phyloP scores from a whole-genome alignment of 92 coral and sea anemone species.

The Paramuricea clavata region DNA sequence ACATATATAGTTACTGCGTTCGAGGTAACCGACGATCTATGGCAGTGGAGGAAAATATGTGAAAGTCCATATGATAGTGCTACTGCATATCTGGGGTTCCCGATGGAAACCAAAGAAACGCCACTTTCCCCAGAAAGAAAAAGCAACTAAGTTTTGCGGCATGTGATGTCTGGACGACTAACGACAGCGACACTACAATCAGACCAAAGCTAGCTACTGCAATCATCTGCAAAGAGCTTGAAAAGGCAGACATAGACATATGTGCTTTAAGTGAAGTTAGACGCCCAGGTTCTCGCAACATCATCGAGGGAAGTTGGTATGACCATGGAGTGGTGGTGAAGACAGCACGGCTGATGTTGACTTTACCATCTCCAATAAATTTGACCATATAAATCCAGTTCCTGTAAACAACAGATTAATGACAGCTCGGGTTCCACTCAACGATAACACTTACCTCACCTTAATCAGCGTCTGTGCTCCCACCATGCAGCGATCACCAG shows the following conservation, averaged over 20 bases:
- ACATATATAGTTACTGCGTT: not conserved
- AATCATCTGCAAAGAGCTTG: constrained; percentile 39
- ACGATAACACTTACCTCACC: constrained; percentile 1
- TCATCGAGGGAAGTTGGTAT: constrained; percentile 38
- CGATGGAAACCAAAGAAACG: too few relatives aligned
- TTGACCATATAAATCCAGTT: too few relatives aligned
- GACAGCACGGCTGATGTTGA: not conserved
- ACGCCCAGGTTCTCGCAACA: constrained; percentile 22
- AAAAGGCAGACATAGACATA: constrained; percentile 13
- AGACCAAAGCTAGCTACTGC: constrained; percentile 45
- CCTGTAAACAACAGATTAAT: not conserved
- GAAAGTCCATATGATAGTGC: constrained; percentile 5
- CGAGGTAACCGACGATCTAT: not conserved
- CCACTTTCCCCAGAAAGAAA: too few relatives aligned
- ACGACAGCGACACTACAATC: constrained; percentile 34
- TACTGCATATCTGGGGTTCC: too few relatives aligned
- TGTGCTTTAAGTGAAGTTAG: constrained; percentile 46
- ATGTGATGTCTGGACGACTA: constrained; percentile 44
- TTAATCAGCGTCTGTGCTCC: constrained; percentile 34
- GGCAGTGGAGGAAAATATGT: not conserved
- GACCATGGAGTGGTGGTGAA: too few relatives aligned
- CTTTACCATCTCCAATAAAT: constrained; percentile 37
- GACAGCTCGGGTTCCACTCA: constrained; percentile 45
- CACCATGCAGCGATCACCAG: constrained; percentile 53
- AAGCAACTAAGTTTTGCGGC: constrained; percentile 7